Percentiles rank a stretch among this genome's conserved stretches.
phyloP scores from a whole-genome alignment of 2,113 vertebrate genomes.

The Hemibagrus wyckioides region DNA sequence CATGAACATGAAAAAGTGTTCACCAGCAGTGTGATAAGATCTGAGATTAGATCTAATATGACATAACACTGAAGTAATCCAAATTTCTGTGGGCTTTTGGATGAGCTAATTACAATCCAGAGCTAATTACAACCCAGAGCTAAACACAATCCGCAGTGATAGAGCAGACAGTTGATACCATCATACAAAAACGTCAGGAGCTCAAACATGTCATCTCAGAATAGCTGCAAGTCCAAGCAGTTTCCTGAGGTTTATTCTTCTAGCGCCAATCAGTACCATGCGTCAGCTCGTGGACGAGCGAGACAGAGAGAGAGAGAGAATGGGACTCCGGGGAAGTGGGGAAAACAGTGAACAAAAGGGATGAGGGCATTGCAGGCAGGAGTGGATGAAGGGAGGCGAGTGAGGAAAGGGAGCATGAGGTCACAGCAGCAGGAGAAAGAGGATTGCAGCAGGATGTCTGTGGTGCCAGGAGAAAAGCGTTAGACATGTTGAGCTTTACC shows the following conservation, averaged over 20 bases:
- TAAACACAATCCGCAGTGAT: background rate
- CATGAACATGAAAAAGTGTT: background rate
- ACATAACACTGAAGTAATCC: background rate
- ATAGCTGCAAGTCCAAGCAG: background rate
- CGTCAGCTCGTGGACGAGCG: background rate
- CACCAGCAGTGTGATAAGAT: background rate
- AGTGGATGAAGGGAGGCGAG: slow-evolving; percentile 5
- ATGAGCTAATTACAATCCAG: background rate
- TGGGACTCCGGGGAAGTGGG: background rate
- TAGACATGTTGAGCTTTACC: slow-evolving; percentile 66
- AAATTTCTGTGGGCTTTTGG: background rate
- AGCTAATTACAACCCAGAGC: background rate
- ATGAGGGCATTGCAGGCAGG: slow-evolving; percentile 1
- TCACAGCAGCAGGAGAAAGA: slow-evolving; percentile 33
- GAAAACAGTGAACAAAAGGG: background rate
- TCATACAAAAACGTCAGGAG: background rate
- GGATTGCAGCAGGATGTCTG: slow-evolving; percentile 24
- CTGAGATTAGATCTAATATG: background rate
- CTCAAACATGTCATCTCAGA: background rate
- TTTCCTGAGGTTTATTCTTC: background rate
- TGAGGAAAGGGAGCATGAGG: background rate
- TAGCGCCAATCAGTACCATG: background rate
- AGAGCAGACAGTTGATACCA: background rate
- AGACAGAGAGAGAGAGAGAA: background rate
- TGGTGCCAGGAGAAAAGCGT: rapidly evolving